Conservation (phyloP, 2,113 vertebrate genomes). For the Tilapia sparmanii region DNA sequence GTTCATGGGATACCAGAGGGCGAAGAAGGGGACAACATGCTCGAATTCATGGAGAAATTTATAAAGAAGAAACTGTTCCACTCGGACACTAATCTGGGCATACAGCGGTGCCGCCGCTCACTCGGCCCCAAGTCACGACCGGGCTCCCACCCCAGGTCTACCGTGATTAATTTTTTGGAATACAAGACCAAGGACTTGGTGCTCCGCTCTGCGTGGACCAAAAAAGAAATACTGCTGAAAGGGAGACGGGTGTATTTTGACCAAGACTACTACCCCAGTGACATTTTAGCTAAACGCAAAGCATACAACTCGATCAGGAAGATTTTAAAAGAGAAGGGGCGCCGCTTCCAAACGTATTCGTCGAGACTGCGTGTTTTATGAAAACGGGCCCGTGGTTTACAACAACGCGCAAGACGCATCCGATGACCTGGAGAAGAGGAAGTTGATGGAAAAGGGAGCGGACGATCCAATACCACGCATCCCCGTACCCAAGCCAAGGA, state of each 20-base stretch:
- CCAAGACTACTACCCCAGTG: neutral
- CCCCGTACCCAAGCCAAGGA: neutral
- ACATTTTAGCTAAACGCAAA: neutral
- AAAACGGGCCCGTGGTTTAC: neutral
- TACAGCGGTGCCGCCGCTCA: neutral
- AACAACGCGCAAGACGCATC: neutral
- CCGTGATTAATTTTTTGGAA: neutral
- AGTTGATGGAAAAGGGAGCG: neutral
- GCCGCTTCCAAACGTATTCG: neutral
- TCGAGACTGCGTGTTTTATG: neutral
- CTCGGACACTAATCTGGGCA: neutral
- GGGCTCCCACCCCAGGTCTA: neutral
- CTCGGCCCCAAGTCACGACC: neutral
- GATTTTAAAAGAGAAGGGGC: neutral
- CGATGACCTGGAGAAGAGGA: neutral
- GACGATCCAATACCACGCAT: neutral
- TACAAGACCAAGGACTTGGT: neutral
- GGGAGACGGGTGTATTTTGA: neutral
- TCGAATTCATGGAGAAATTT: neutral
- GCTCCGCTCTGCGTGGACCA: neutral
- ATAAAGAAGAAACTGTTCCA: neutral
- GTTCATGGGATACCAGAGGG: neutral
- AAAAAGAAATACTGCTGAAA: neutral
- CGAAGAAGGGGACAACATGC: neutral
- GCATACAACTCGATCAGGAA: neutral